Percentiles rank a stretch among this genome's conserved stretches.
Conservation (phyloP, 2,888 invertebrate species). For the Sarcophaga carnaria region DNA sequence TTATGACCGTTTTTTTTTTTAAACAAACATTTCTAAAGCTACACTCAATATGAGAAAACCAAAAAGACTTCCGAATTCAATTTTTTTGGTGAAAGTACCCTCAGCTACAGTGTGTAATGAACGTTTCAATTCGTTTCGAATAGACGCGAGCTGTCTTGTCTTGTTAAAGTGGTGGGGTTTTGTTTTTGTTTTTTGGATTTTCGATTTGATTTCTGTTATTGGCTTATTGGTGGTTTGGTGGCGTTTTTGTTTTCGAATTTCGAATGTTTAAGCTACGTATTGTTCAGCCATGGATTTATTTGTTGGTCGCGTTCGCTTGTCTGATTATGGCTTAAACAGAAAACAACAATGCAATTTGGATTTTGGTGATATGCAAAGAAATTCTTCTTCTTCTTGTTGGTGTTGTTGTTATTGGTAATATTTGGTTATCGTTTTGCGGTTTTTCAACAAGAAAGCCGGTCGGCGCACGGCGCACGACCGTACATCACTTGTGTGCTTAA, state of each 20-base stretch:
- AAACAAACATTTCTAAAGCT: no score
- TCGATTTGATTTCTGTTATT: background rate
- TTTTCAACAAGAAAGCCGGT: background rate
- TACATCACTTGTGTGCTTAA: no score
- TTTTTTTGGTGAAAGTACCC: background rate
- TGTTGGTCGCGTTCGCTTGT: conserved; percentile 30
- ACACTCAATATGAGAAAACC: background rate
- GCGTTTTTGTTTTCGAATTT: background rate
- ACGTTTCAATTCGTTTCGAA: background rate
- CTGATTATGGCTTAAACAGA: conserved; percentile 12
- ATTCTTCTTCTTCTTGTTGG: background rate
- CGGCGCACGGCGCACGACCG: no score
- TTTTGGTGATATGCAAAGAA: background rate
- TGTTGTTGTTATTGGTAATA: background rate
- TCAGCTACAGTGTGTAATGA: background rate
- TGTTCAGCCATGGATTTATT: conserved; percentile 20
- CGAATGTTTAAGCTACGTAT: conserved; percentile 16
- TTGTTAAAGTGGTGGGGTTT: background rate
- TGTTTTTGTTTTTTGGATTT: background rate
- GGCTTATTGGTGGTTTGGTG: background rate
- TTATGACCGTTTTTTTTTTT: no score
- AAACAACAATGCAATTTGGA: conserved; percentile 31
- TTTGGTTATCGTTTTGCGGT: background rate
- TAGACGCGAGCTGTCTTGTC: background rate
- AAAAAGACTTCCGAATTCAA: background rate